Conservation (phyloP, 2,113 vertebrate genomes). For the Entelurus aequoreus region DNA sequence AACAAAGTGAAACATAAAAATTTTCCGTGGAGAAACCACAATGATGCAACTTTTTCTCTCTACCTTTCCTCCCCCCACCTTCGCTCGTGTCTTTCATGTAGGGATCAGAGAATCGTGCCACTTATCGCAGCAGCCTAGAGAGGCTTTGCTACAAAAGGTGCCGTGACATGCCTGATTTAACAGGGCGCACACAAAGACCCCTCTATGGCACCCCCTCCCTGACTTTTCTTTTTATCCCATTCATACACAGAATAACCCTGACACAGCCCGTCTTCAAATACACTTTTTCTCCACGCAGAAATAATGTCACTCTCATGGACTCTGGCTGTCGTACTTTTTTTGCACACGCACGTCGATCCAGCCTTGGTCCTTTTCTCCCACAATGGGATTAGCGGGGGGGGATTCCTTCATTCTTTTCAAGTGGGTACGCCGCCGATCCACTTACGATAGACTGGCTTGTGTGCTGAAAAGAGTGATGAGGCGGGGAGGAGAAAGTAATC, state of each 20-base stretch:
- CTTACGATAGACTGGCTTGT: conserved; percentile 51
- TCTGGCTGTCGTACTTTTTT: conserved; percentile 6
- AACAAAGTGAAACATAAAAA: conserved; percentile 8
- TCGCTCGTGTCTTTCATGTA: conserved; percentile 46
- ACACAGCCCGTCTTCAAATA: conserved; percentile 20
- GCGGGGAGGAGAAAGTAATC: conserved; percentile 20
- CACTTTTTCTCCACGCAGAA: conserved; percentile 10
- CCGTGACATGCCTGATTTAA: conserved; percentile 57
- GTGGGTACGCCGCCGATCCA: conserved; percentile 64
- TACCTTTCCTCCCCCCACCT: conserved; percentile 9
- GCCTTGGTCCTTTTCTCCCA: conserved; percentile 46
- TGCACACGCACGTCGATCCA: conserved; percentile 16
- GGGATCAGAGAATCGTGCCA: conserved; percentile 57
- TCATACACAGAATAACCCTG: conserved; percentile 31
- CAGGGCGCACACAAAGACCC: conserved; percentile 51
- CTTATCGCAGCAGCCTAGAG: conserved; percentile 49
- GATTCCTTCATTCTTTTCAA: conserved; percentile 62
- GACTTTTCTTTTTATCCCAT: neutral
- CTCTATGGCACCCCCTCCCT: conserved; percentile 23
- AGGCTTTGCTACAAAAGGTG: conserved; percentile 47
- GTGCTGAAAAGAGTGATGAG: conserved; percentile 42
- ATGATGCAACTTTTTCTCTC: conserved; percentile 6
- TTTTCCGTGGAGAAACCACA: conserved; percentile 20
- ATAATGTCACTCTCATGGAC: conserved; percentile 27
- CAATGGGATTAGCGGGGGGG: conserved; percentile 66